These are phyloP conservation scores for Phoxinus phoxinus DNA, from an alignment of 2,113 vertebrate species.

Conservation along the genomic window DNA sequence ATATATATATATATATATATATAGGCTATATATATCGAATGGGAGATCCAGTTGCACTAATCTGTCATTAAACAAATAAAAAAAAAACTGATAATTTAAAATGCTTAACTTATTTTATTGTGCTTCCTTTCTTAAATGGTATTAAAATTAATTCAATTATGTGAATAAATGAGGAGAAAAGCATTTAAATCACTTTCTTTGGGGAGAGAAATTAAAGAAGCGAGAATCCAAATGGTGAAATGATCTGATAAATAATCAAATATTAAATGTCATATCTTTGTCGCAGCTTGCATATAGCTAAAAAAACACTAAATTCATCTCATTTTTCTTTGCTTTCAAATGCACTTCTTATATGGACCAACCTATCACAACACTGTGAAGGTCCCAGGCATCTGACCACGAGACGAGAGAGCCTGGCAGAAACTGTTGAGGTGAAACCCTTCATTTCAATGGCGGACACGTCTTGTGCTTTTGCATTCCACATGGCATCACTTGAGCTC, in stretches of 20 bases:
- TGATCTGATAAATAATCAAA: background rate
- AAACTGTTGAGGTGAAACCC: constrained; percentile 19
- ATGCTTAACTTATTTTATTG: background rate
- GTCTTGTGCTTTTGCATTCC: constrained; percentile 9
- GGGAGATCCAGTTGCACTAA: background rate
- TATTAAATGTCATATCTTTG: background rate
- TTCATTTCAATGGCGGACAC: constrained; percentile 9
- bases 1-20: no score
- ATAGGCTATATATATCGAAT: no score
- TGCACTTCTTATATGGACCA: background rate
- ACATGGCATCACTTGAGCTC: constrained; percentile 1
- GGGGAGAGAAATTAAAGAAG: background rate
- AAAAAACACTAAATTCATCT: background rate
- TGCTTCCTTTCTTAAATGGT: background rate
- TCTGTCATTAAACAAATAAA: background rate
- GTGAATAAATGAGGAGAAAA: background rate
- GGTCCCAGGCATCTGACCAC: constrained; percentile 26
- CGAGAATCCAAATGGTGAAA: background rate
- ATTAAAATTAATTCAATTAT: background rate
- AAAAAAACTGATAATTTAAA: background rate
- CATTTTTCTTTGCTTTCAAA: background rate
- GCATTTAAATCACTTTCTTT: background rate
- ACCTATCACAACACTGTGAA: background rate
- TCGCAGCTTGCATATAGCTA: background rate
- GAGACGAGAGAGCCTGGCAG: constrained; percentile 36